Percentiles rank a stretch among this genome's conserved stretches.
These are phyloP conservation scores for Microtus montanus DNA, from an alignment of 2,113 vertebrate genomes.

Conservation along the genomic window DNA sequence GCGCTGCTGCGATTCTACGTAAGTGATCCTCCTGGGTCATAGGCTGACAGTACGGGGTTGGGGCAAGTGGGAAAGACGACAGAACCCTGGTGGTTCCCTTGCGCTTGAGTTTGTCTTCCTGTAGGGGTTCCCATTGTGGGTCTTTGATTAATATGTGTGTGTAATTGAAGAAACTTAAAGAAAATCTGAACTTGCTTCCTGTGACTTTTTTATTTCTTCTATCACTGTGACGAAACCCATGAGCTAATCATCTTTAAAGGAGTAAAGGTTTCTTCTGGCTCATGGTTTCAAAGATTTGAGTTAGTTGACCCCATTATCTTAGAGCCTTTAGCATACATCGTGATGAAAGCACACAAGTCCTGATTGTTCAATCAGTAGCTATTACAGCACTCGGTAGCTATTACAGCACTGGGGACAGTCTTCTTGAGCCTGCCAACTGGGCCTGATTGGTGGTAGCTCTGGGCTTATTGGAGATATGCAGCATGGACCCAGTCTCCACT, in stretches of 20 bases:
- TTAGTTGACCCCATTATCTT: background rate
- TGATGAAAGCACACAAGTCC: background rate
- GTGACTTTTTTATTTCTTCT: background rate
- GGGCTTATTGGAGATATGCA: background rate
- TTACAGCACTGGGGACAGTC: background rate
- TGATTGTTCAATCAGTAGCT: background rate
- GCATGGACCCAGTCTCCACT: background rate
- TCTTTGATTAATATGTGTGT: background rate
- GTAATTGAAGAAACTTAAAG: background rate
- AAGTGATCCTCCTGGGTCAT: conserved; percentile 76
- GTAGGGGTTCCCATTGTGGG: background rate
- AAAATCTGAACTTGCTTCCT: background rate
- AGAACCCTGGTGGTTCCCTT: background rate
- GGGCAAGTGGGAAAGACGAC: rapidly evolving
- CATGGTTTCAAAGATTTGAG: background rate
- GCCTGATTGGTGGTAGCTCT: background rate
- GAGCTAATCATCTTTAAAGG: background rate
- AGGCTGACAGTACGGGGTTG: background rate
- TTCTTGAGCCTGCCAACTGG: background rate
- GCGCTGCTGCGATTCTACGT: conserved; percentile 96
- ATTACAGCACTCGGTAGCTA: background rate
- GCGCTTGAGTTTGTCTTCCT: background rate
- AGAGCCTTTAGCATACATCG: background rate
- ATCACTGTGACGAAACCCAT: background rate
- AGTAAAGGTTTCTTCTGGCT: background rate